A percentile compares a stretch with the other conserved stretches of the same genome.
These are phyloP conservation scores for Rhopalosiphum nymphaeae DNA, from an alignment of 2,888 invertebrate genomes.

Conservation along the genomic window DNA sequence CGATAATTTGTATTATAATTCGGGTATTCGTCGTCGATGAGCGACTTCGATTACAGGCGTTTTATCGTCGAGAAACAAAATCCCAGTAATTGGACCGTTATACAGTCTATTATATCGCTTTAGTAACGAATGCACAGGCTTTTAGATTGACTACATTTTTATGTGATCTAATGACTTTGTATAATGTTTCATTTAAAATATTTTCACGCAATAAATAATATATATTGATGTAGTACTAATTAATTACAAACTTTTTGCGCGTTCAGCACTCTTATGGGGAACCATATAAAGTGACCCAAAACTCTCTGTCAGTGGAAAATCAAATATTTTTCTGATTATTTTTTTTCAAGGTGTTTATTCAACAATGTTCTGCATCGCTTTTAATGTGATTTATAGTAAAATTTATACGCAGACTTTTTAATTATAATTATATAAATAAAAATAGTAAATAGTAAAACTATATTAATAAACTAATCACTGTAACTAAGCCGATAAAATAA, in stretches of 20 bases:
- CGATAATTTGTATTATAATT: neutral
- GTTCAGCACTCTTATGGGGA: neutral
- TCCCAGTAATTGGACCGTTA: neutral
- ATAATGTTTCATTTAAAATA: neutral
- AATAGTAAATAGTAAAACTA: too few species aligned
- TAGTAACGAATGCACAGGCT: neutral
- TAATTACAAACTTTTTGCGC: neutral
- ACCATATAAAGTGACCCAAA: neutral
- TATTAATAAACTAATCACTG: too few species aligned
- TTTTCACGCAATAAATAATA: neutral
- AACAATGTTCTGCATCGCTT: neutral
- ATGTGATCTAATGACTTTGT: neutral
- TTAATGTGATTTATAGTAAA: neutral
- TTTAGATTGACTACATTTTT: neutral
- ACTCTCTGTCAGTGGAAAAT: neutral
- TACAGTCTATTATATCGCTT: neutral
- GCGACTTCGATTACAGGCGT: neutral
- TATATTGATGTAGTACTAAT: neutral
- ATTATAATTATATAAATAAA: too few species aligned
- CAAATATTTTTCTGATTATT: neutral
- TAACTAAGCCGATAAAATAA: too few species aligned
- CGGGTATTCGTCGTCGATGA: neutral
- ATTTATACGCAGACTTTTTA: too few species aligned
- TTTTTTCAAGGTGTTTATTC: neutral
- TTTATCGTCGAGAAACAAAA: neutral